Conservation (phyloP, 2,113 vertebrate species). For the Parotia lawesii region DNA sequence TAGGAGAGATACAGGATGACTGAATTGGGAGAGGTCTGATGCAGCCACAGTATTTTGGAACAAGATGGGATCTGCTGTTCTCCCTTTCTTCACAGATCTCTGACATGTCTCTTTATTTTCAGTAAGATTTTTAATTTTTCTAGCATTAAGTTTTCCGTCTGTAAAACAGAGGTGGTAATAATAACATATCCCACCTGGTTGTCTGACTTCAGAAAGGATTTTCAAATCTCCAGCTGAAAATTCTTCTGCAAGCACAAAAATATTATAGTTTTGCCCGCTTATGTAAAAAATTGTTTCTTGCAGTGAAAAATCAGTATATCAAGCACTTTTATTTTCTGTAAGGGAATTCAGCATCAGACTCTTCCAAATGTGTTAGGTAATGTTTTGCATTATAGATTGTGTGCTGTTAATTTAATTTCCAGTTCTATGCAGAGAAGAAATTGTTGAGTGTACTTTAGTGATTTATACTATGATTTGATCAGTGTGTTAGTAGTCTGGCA, state of each 20-base stretch:
- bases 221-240: not conserved
- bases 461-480: slow-evolving; percentile 28
- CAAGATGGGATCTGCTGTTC: not conserved
- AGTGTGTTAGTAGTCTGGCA: not conserved
- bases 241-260: slow-evolving; percentile 3
- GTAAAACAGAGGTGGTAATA: slow-evolving; percentile 7
- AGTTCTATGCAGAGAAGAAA: not conserved
- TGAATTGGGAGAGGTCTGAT: not conserved
- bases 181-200: not conserved
- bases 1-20: not conserved
- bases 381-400: not conserved
- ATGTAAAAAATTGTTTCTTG: not conserved
- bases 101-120: not conserved
- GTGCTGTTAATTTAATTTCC: slow-evolving; percentile 7
- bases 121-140: not conserved
- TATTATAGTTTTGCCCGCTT: not conserved
- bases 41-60: not conserved
- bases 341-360: not conserved
- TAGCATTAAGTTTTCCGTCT: not conserved
- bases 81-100: not conserved
- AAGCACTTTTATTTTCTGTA: not conserved
- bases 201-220: not conserved
- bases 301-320: not conserved
- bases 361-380: not conserved
- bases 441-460: not conserved